phyloP scores from a whole-genome alignment of 2,113 vertebrate genomes.

The Mus musculus region DNA sequence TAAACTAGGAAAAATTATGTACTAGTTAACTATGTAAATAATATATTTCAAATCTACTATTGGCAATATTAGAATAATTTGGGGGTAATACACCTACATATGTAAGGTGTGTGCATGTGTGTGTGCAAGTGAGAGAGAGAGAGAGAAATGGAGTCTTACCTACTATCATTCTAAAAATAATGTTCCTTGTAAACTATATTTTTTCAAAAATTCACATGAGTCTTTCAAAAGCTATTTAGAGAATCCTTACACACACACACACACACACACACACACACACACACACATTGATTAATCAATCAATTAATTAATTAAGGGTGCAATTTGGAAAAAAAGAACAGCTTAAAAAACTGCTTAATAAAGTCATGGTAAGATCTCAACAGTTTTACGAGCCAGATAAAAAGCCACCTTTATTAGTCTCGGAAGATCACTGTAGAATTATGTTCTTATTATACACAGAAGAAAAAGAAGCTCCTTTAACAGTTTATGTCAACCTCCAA shows the following conservation, averaged over 20 bases:
- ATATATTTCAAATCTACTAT: neutral
- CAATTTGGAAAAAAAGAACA: slow-evolving; percentile 39
- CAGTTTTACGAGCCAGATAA: slow-evolving; percentile 21
- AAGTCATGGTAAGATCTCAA: slow-evolving; percentile 48
- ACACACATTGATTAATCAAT: too few species aligned
- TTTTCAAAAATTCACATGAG: slow-evolving; percentile 41
- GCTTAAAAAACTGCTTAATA: neutral
- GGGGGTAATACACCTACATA: neutral
- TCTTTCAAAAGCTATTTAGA: slow-evolving; percentile 26
- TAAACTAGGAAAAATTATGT: neutral
- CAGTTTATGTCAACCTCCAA: slow-evolving; percentile 57
- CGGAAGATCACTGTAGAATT: slow-evolving; percentile 10
- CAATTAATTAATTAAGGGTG: neutral
- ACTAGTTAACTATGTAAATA: neutral
- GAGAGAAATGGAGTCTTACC: neutral
- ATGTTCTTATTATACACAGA: slow-evolving; percentile 59
- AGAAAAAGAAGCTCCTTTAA: neutral
- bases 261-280: too few species aligned
- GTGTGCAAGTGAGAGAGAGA: neutral
- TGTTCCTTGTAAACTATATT: slow-evolving; percentile 10
- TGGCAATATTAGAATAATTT: neutral
- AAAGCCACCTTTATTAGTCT: slow-evolving; percentile 54
- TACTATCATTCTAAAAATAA: neutral
- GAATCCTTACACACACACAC: neutral
- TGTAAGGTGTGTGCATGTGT: neutral